phyloP scores from a whole-genome alignment of 1,140 invertebrate species.

The Ceratosolen solmsi region DNA sequence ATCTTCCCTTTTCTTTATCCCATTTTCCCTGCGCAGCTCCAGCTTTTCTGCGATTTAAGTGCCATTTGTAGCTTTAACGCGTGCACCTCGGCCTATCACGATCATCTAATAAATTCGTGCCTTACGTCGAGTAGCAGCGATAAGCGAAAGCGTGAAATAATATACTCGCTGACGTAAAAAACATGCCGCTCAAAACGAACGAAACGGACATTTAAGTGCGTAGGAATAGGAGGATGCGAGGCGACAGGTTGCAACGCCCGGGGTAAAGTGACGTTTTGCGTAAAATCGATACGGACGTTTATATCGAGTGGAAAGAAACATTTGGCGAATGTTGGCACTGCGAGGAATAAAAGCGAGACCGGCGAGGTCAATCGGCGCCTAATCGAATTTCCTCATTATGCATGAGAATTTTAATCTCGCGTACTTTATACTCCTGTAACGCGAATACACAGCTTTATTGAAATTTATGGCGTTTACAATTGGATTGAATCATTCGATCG shows the following conservation, averaged over 20 bases:
- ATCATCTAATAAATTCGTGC: not conserved
- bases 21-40: not conserved
- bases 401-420: not conserved
- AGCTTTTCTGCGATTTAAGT: not conserved
- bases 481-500: constrained; percentile 2
- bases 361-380: no score
- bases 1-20: constrained; percentile 15
- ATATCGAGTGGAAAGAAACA: constrained; percentile 28
- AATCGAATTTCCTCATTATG: constrained; percentile 36
- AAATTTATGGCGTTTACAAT: constrained; percentile 3
- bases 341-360: not conserved
- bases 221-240: not conserved
- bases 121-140: not conserved
- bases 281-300: constrained; percentile 24
- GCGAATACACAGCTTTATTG: not conserved
- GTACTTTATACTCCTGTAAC: not conserved
- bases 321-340: not conserved
- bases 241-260: constrained; percentile 9
- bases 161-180: constrained; percentile 24
- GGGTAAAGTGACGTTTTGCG: not conserved
- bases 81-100: not conserved
- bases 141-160: constrained; percentile 39
- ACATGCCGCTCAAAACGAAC: not conserved
- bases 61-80: not conserved
- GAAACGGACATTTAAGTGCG: constrained; percentile 16